Evolutionary conservation across 2,888 invertebrate species (phyloP), one percentile per base, ranked within the genome.

Genomic region (Cylindroiulus punctatus): DNA sequence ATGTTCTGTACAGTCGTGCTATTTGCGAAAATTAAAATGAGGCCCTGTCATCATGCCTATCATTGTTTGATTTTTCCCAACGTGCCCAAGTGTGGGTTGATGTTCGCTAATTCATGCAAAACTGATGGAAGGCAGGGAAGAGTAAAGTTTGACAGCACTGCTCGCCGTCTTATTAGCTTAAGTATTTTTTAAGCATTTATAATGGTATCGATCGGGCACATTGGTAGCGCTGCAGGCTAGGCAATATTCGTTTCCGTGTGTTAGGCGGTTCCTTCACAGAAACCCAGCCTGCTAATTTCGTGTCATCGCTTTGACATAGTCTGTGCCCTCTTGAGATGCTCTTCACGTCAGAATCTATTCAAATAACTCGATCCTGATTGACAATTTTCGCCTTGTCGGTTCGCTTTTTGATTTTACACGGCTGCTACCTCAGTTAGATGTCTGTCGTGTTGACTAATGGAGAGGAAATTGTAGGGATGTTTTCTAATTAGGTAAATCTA

Each of bases 111-210:
- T 57, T 8, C 22, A 57, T 57, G 57, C 22, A 57, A 57, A 47
- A n/a, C n/a, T 2, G 7, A 36, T 36, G 36, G 57, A 19, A 57
- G 36, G 57, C 7, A 57, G 57, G 57, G 57, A 57, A 57, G 57
- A 57, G 57, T 57, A 19, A 57, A 7, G 47, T 47, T 47, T 47
- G 47, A 19, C 47, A 47, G 19, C 19, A n/a, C 57, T 57, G 57
- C 57, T 57, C 22, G 57, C 57, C 57, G 57, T n/a, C 57, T 57
- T 57, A 57, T 57, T 57, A 57, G n/a, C 57, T 57, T 57, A 57
- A 57, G 57, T 57, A 57, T 57, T 57, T 57, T 57, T 57, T 57
- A 57, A 57, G 57, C 57, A 19, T 57, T 57, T 57, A 57, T 57
- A 57, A 57, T 19, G 57, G 22, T n/a, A 57, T 57, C 57, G 57